A percentile compares a stretch with the other conserved stretches of the same genome.
These are phyloP conservation scores for Pseudomyrmex pallidus DNA, from an alignment of 1,140 invertebrate genomes.

Conservation along the genomic window DNA sequence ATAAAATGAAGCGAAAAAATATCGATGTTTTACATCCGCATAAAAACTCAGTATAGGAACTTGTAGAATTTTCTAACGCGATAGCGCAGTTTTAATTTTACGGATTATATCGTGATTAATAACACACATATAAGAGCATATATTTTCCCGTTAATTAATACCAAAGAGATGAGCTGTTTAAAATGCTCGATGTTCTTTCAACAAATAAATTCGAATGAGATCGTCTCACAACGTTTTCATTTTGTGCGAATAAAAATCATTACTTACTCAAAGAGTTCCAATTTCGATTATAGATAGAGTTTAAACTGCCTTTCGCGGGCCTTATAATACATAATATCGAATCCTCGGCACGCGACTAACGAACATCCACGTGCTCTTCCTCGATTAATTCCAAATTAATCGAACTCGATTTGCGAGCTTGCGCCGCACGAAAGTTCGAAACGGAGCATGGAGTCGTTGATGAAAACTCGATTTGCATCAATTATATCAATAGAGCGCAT, in stretches of 20 bases:
- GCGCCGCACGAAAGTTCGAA: constrained; percentile 32
- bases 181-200: constrained; percentile 21
- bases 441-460: neutral
- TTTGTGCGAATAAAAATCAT: constrained; percentile 7
- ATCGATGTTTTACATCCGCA: neutral
- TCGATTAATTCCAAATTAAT: constrained; percentile 40
- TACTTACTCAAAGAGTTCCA: neutral
- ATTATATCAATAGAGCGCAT: constrained; percentile 42
- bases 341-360: neutral
- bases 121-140: too few relatives aligned
- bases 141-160: constrained; percentile 24
- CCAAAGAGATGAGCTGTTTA: neutral
- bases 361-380: neutral
- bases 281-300: neutral
- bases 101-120: neutral
- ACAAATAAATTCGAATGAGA: constrained; percentile 26
- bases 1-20: constrained; percentile 1
- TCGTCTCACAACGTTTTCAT: neutral
- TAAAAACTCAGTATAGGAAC: neutral
- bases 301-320: neutral
- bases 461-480: constrained; percentile 43
- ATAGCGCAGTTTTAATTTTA: constrained; percentile 29
- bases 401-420: constrained; percentile 28
- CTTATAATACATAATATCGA: constrained; percentile 8
- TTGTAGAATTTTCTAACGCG: neutral